Conservation (phyloP, 1,140 invertebrate species). For the Stegodyphus mimosarum region DNA sequence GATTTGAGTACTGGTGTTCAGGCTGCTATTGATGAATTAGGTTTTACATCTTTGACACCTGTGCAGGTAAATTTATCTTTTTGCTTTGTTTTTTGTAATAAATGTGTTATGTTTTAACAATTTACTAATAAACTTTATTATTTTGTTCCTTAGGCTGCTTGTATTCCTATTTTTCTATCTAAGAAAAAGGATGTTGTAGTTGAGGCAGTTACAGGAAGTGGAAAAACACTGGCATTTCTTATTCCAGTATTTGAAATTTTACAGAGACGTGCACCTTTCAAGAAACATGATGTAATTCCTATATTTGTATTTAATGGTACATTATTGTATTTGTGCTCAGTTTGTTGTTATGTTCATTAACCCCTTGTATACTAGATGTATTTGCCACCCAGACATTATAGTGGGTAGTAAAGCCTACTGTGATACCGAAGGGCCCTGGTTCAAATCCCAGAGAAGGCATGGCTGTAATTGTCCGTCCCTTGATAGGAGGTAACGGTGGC, state of each 20-base stretch:
- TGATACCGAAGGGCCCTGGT: too few relatives aligned
- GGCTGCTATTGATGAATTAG: constrained; percentile 29
- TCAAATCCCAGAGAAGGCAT: too few relatives aligned
- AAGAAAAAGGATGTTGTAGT: constrained; percentile 95
- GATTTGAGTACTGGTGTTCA: constrained; percentile 13
- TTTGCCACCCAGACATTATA: too few relatives aligned
- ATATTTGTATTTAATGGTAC: too few relatives aligned
- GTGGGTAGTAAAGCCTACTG: too few relatives aligned
- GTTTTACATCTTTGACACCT: constrained; percentile 38
- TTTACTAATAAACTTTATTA: neutral
- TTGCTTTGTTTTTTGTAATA: neutral
- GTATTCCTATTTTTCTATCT: constrained; percentile 86
- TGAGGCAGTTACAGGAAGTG: constrained; percentile 96
- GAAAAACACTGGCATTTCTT: constrained; percentile 95
- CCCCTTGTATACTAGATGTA: too few relatives aligned
- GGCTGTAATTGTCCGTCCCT: too few relatives aligned
- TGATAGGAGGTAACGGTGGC: too few relatives aligned
- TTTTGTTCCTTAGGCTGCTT: constrained; percentile 77
- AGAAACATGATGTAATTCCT: constrained; percentile 60
- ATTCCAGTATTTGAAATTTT: constrained; percentile 91
- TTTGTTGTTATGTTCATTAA: too few relatives aligned
- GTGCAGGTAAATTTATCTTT: constrained; percentile 39
- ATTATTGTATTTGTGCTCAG: too few relatives aligned
- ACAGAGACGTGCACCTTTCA: constrained; percentile 70
- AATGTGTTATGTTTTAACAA: neutral